These are phyloP conservation scores for Macrosteles quadrilineatus DNA, from an alignment of 1,140 invertebrate genomes.

Conservation along the genomic window DNA sequence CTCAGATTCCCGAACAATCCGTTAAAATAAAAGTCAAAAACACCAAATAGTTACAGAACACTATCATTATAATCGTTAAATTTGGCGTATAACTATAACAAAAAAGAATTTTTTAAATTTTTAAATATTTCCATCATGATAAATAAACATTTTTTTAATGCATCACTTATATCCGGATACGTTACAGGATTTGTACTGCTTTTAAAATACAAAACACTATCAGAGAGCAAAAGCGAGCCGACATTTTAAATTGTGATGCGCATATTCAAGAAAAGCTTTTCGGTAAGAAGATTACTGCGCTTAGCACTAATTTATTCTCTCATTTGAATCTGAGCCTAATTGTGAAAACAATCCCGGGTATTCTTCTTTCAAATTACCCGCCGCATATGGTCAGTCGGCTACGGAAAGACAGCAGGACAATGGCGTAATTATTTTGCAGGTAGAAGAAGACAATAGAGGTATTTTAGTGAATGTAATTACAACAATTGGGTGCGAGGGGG, in stretches of 20 bases:
- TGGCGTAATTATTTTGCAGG: neutral
- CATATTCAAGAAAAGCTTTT: neutral
- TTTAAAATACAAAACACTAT: neutral
- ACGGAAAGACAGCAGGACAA: neutral
- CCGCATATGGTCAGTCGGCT: neutral
- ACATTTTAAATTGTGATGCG: neutral
- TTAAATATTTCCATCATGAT: too few relatives aligned
- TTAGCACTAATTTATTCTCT: neutral
- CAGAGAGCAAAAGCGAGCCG: neutral
- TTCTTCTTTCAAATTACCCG: neutral
- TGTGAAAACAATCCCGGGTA: neutral
- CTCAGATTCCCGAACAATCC: too few relatives aligned
- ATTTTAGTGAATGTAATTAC: constrained; percentile 21
- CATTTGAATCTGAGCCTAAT: neutral
- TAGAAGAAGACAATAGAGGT: neutral
- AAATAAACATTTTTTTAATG: too few relatives aligned
- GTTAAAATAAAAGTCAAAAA: too few relatives aligned
- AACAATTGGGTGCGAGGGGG: neutral
- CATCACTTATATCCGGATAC: neutral
- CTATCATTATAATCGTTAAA: too few relatives aligned
- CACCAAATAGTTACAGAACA: too few relatives aligned
- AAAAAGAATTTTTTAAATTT: too few relatives aligned
- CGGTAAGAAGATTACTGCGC: neutral
- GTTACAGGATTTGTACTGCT: neutral
- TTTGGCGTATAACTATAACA: too few relatives aligned